Percentiles rank a stretch among this genome's conserved stretches.
Conservation (phyloP, 2,888 invertebrate genomes). For the Torymus auratus region DNA sequence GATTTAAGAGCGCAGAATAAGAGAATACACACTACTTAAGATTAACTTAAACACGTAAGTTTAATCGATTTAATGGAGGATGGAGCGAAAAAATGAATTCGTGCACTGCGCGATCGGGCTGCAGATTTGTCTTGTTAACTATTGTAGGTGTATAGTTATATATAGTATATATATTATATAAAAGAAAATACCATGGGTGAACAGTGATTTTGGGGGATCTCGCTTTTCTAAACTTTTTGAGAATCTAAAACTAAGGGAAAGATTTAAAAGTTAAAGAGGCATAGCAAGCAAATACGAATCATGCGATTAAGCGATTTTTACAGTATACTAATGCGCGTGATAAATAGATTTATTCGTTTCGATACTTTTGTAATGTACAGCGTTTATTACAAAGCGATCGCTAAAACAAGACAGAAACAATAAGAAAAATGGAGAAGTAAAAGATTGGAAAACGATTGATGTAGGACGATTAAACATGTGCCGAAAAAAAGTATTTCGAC, state of each 20-base stretch:
- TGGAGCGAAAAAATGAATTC: conserved; percentile 60
- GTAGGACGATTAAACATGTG: conserved; percentile 2
- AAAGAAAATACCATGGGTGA: conserved; percentile 66
- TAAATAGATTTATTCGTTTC: conserved; percentile 35
- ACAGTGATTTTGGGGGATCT: conserved; percentile 68
- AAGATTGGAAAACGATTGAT: not conserved
- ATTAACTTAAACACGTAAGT: conserved; percentile 69
- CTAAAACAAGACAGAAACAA: not conserved
- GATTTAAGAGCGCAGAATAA: conserved; percentile 42
- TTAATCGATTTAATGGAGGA: conserved; percentile 65
- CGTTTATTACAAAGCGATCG: conserved; percentile 29
- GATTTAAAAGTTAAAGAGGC: not conserved
- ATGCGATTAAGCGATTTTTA: conserved; percentile 36
- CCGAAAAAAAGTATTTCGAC: conserved; percentile 10
- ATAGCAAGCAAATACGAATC: conserved; percentile 8
- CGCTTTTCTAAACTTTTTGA: conserved; percentile 49
- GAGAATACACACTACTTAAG: conserved; percentile 63
- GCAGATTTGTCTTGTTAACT: conserved; percentile 75
- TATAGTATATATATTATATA: conserved; percentile 59
- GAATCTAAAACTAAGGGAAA: conserved; percentile 11
- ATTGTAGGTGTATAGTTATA: conserved; percentile 73
- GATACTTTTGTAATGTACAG: conserved; percentile 52
- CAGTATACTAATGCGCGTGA: conserved; percentile 19
- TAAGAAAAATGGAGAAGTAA: not conserved
- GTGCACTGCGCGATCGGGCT: conserved; percentile 65